These are phyloP conservation scores for Peribatodes rhomboidaria DNA, from an alignment of 2,888 invertebrate species.

Conservation along the genomic window DNA sequence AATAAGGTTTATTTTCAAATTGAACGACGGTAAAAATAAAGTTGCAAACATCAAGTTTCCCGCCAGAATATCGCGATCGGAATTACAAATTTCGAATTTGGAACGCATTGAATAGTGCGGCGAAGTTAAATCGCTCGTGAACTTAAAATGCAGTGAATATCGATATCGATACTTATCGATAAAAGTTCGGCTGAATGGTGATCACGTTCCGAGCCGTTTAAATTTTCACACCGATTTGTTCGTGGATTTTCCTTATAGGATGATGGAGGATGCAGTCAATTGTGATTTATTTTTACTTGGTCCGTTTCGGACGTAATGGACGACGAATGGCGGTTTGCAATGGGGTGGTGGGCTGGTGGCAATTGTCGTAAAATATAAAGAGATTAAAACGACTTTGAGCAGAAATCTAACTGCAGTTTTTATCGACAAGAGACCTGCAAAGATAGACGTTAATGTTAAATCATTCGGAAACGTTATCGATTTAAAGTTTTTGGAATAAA, in stretches of 20 bases:
- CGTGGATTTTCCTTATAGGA: conserved; percentile 46
- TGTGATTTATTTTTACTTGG: conserved; percentile 30
- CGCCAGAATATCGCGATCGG: conserved; percentile 70
- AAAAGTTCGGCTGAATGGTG: conserved; percentile 51
- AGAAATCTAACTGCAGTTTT: no score
- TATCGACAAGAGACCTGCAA: no score
- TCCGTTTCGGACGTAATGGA: conserved; percentile 28
- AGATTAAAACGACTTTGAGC: no score
- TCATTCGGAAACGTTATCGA: no score
- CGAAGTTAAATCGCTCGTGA: conserved; percentile 79
- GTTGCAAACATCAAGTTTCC: conserved; percentile 68
- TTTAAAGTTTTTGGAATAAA: no score
- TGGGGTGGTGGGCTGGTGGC: background rate
- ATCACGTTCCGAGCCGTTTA: conserved; percentile 65
- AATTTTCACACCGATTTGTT: conserved; percentile 43
- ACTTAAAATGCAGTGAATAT: conserved; percentile 73
- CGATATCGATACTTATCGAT: conserved; percentile 69
- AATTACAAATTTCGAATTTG: conserved; percentile 76
- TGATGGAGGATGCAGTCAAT: conserved; percentile 27
- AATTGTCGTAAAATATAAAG: background rate
- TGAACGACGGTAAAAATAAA: conserved; percentile 45
- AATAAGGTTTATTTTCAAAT: conserved; percentile 44
- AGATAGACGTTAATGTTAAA: no score
- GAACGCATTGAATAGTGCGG: conserved; percentile 74
- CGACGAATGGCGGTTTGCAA: conserved; percentile 1